These are phyloP conservation scores for Himalopsyche tibetana DNA, from an alignment of 2,888 invertebrate species.

Conservation along the genomic window DNA sequence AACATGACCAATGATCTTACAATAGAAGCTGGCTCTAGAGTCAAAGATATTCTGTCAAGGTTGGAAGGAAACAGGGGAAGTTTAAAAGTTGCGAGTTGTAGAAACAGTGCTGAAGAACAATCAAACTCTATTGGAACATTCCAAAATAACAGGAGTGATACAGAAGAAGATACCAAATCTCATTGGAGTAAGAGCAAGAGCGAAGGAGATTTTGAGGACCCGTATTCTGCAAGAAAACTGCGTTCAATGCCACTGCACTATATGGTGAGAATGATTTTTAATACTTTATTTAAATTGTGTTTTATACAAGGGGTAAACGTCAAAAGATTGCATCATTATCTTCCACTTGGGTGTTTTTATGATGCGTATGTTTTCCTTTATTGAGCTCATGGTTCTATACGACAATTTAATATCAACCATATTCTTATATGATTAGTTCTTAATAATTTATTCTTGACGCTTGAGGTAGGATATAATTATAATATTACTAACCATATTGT, in stretches of 20 bases:
- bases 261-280: slow-evolving; percentile 70
- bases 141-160: not conserved
- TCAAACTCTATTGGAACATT: not conserved
- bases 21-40: slow-evolving; percentile 59
- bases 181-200: slow-evolving; percentile 1
- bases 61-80: slow-evolving; percentile 64
- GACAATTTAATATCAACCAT: too few species aligned
- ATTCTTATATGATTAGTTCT: too few species aligned
- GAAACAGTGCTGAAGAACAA: not conserved
- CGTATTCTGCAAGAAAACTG: not conserved
- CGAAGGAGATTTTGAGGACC: not conserved
- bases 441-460: too few species aligned
- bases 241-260: slow-evolving; percentile 71
- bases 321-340: too few species aligned
- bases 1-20: not conserved
- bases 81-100: slow-evolving; percentile 58
- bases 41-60: slow-evolving; percentile 65
- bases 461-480: too few species aligned
- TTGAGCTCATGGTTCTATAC: too few species aligned
- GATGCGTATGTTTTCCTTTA: too few species aligned
- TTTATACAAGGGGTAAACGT: too few species aligned
- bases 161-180: not conserved
- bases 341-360: too few species aligned
- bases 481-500: too few species aligned
- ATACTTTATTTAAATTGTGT: not conserved